phyloP scores from a whole-genome alignment of 2,113 vertebrate genomes.

The Pelmatolapia mariae region DNA sequence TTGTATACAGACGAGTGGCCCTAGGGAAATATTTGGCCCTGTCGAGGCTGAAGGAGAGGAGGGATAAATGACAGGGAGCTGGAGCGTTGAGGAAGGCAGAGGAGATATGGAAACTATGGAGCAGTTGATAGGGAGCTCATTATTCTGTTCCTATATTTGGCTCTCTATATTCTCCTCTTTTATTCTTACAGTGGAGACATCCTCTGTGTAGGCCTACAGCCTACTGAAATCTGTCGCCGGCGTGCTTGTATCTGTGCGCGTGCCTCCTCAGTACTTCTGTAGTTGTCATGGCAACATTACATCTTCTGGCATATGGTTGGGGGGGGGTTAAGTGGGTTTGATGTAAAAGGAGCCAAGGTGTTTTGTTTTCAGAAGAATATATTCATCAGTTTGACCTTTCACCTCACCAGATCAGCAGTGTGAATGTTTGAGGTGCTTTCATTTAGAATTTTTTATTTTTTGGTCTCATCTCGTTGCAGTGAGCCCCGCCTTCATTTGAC shows the following conservation, averaged over 20 bases:
- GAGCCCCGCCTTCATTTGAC: not conserved
- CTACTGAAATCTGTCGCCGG: conserved; percentile 16
- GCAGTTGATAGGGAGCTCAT: conserved; percentile 38
- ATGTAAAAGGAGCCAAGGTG: conserved; percentile 19
- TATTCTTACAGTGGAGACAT: conserved; percentile 9
- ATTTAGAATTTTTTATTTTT: not conserved
- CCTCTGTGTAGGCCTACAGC: conserved; percentile 17
- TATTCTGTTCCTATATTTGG: conserved; percentile 50
- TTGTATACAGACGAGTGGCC: not conserved
- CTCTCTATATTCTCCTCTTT: not conserved
- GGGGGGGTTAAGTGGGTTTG: not conserved
- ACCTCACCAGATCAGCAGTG: not conserved
- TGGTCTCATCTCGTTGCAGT: not conserved
- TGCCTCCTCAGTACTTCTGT: not conserved
- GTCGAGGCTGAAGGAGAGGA: not conserved
- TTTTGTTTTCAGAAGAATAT: conserved; percentile 31
- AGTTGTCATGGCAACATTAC: conserved; percentile 58
- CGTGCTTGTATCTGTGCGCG: not conserved
- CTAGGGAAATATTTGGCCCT: conserved; percentile 42
- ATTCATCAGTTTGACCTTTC: conserved; percentile 43
- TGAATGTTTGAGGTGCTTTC: not conserved
- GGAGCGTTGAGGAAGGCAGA: conserved; percentile 1
- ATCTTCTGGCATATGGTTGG: conserved; percentile 3
- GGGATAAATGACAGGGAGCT: conserved; percentile 19
- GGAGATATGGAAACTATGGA: conserved; percentile 40